Evolutionary conservation across 2,888 invertebrate species (phyloP).

Genomic region (Acanthosepion esculentum): DNA sequence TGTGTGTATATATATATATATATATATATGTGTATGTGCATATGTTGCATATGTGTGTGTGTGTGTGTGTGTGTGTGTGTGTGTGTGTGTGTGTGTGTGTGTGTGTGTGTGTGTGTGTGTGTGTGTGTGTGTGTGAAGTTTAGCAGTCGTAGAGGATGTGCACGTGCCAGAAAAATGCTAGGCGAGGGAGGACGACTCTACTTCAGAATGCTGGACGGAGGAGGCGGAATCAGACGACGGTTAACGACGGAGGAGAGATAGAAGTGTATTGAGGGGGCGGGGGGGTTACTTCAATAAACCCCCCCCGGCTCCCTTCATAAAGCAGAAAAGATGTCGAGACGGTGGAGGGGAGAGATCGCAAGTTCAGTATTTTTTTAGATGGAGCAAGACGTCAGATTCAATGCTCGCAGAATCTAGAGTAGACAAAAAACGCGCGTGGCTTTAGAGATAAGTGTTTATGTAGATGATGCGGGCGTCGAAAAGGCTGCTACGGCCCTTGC

Average conservation of each 20-base stretch:
- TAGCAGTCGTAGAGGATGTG: not conserved
- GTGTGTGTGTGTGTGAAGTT: not conserved
- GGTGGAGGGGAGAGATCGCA: not conserved
- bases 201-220: not conserved
- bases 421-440: not conserved
- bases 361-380: not conserved
- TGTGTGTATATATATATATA: not conserved
- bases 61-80: not conserved
- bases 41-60: too few species aligned
- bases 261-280: not conserved
- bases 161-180: not conserved
- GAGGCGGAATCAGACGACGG: too few species aligned
- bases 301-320: not conserved
- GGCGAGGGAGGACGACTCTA: not conserved
- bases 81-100: not conserved
- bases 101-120: not conserved
- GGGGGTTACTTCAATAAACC: not conserved
- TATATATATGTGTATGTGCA: not conserved
- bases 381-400: not conserved
- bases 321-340: not conserved
- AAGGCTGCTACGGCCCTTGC: not conserved
- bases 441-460: not conserved
- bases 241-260: not conserved
- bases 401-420: not conserved
- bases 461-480: not conserved